A percentile compares a stretch with the other conserved stretches of the same genome.
Conservation (phyloP, 2,888 invertebrate genomes). For the Leptinotarsa haldemani region DNA sequence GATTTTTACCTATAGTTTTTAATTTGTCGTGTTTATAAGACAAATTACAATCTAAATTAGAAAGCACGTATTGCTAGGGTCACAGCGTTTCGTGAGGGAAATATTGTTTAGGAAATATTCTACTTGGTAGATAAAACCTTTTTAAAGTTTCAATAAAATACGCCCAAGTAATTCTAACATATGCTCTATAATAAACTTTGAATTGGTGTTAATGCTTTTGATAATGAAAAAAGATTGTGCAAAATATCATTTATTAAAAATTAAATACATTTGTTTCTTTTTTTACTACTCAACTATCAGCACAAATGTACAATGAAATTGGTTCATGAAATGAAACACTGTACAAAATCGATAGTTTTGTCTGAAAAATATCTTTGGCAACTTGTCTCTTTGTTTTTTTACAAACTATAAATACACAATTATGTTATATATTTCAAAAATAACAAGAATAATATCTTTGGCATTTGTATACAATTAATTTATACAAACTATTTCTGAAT, state of each 20-base stretch:
- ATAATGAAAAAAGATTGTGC: slow-evolving; percentile 28
- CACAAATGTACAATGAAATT: slow-evolving; percentile 37
- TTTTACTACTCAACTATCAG: slow-evolving; percentile 33
- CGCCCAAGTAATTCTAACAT: too few relatives aligned
- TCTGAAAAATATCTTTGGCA: slow-evolving; percentile 51
- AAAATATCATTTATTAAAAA: slow-evolving; percentile 59
- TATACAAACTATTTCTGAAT: slow-evolving; percentile 36
- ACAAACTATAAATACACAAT: slow-evolving; percentile 20
- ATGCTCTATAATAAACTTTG: too few relatives aligned
- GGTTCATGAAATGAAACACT: slow-evolving; percentile 23
- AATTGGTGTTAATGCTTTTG: not conserved
- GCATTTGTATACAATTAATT: slow-evolving; percentile 48
- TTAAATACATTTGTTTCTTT: slow-evolving; percentile 44
- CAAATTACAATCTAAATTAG: too few relatives aligned
- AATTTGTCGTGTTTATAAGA: too few relatives aligned
- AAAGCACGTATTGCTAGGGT: too few relatives aligned
- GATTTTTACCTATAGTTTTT: too few relatives aligned
- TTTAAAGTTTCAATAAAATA: too few relatives aligned
- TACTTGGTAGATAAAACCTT: too few relatives aligned
- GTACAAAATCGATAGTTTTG: slow-evolving; percentile 15
- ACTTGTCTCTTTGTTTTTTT: slow-evolving; percentile 18
- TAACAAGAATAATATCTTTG: slow-evolving; percentile 56
- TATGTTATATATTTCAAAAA: slow-evolving; percentile 16
- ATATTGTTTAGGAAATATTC: too few relatives aligned
- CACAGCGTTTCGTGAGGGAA: too few relatives aligned